These are phyloP conservation scores for Drosophila melanica DNA, from an alignment of 1,140 invertebrate species.

Conservation along the genomic window DNA sequence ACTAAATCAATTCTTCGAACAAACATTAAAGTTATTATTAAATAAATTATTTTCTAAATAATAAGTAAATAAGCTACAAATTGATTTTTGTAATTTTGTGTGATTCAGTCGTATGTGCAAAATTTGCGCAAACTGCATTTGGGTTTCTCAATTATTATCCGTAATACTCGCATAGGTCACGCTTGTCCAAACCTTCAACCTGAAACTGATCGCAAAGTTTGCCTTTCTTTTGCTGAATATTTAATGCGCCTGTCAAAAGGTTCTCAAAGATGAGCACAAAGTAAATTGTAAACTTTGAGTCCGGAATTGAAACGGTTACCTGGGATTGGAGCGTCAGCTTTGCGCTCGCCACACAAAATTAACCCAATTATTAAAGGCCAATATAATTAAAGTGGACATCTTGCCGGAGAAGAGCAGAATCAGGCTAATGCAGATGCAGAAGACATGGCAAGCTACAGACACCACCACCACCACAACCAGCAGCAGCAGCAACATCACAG, in stretches of 20 bases:
- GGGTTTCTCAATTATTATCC: constrained; percentile 34
- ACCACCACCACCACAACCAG: constrained; percentile 1
- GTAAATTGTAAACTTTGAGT: neutral
- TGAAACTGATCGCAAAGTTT: constrained; percentile 1
- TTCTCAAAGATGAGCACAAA: constrained; percentile 49
- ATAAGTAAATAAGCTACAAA: neutral
- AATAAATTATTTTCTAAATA: neutral
- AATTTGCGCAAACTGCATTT: constrained; percentile 8
- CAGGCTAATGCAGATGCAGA: constrained; percentile 7
- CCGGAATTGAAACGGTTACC: constrained; percentile 10
- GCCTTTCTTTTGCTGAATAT: constrained; percentile 31
- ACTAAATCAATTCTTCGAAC: too few relatives aligned
- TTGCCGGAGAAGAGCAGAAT: constrained; percentile 11
- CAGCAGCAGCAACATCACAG: neutral
- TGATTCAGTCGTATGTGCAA: too few relatives aligned
- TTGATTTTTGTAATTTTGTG: constrained; percentile 1
- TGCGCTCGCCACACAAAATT: constrained; percentile 69
- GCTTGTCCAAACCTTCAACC: constrained; percentile 53
- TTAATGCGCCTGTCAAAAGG: constrained; percentile 67
- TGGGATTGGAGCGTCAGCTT: constrained; percentile 20
- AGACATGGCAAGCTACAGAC: constrained; percentile 5
- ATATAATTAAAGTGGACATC: constrained; percentile 74
- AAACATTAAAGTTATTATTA: neutral
- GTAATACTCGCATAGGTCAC: constrained; percentile 45
- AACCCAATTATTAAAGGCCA: constrained; percentile 79